A percentile compares a stretch with the other conserved stretches of the same genome.
Evolutionary conservation across 2,888 invertebrate genomes (phyloP).

Genomic region (Idaea straminata): DNA sequence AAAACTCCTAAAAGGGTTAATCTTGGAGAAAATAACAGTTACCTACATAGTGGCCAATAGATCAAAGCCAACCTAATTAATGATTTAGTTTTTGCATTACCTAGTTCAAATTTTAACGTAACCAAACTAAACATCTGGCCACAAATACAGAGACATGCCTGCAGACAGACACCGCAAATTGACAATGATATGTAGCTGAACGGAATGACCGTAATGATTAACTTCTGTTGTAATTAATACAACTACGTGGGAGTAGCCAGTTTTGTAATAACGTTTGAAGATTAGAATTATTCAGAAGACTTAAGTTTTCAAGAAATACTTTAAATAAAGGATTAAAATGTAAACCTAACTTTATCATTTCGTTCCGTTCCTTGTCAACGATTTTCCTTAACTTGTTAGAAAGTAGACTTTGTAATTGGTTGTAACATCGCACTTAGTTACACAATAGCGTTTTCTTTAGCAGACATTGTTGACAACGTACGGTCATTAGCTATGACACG

Average conservation of each 20-base stretch:
- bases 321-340: neutral
- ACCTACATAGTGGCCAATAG: too few relatives aligned
- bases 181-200: neutral
- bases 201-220: neutral
- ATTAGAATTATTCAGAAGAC: neutral
- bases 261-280: neutral
- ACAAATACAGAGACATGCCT: neutral
- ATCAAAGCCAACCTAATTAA: too few relatives aligned
- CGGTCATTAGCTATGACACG: neutral
- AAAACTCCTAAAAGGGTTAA: too few relatives aligned
- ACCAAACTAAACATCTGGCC: neutral
- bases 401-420: neutral
- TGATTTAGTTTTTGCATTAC: neutral
- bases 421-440: neutral
- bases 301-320: neutral
- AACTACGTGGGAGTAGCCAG: neutral
- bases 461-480: neutral
- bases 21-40: too few relatives aligned
- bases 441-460: neutral
- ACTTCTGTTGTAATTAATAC: neutral
- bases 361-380: neutral
- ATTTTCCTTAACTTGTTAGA: neutral
- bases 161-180: neutral
- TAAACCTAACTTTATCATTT: neutral
- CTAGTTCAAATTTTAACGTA: neutral